phyloP scores from a whole-genome alignment of 2,888 invertebrate species.

The Phrixothrix hirtus region DNA sequence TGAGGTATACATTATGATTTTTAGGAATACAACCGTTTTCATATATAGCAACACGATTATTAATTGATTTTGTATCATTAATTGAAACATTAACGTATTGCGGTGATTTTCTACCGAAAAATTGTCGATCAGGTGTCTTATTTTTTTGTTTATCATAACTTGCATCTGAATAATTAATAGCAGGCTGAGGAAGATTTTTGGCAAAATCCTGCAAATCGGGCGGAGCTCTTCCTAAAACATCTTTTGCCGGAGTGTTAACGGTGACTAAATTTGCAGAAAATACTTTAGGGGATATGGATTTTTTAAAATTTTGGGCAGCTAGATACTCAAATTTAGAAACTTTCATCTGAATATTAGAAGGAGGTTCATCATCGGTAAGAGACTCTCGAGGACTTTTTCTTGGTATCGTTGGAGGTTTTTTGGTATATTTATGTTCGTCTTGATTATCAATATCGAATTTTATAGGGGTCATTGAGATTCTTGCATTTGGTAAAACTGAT shows the following conservation, averaged over 20 bases:
- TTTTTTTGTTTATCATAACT: conserved; percentile 50
- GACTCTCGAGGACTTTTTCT: conserved; percentile 59
- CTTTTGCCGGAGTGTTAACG: conserved; percentile 80
- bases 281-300: conserved; percentile 72
- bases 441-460: conserved; percentile 61
- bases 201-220: conserved; percentile 67
- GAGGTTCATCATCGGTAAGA: conserved; percentile 57
- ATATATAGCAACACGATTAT: conserved; percentile 52
- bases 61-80: conserved; percentile 54
- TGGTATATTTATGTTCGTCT: conserved; percentile 54
- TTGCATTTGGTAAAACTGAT: conserved; percentile 75
- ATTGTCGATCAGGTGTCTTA: conserved; percentile 49
- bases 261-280: conserved; percentile 78
- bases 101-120: conserved; percentile 48
- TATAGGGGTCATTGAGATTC: conserved; percentile 79
- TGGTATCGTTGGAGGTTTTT: conserved; percentile 69
- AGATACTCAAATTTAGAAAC: conserved; percentile 80
- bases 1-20: conserved; percentile 42
- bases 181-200: conserved; percentile 61
- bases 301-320: conserved; percentile 67
- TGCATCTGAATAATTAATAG: conserved; percentile 55
- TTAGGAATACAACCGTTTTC: conserved; percentile 52
- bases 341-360: conserved; percentile 71
- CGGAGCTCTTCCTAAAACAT: conserved; percentile 67
- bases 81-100: conserved; percentile 54